These are phyloP conservation scores for Rhamnusium bicolor DNA, from an alignment of 2,888 invertebrate genomes.

Conservation along the genomic window DNA sequence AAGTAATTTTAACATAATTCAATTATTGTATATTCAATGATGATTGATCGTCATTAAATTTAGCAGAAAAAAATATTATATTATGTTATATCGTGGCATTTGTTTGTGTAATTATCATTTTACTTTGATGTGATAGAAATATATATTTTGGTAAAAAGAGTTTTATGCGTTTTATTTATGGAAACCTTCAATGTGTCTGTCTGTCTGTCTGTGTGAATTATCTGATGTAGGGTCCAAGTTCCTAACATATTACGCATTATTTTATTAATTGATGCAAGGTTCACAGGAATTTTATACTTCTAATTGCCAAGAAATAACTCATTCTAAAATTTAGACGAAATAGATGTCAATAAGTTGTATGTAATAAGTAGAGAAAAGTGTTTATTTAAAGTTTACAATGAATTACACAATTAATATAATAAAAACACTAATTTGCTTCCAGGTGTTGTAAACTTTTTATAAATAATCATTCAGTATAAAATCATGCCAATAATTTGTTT, in stretches of 20 bases:
- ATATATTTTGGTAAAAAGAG: slow-evolving; percentile 67
- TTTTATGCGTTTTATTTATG: slow-evolving; percentile 62
- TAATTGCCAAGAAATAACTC: slow-evolving; percentile 65
- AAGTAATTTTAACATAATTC: slow-evolving; percentile 63
- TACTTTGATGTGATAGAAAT: slow-evolving; percentile 63
- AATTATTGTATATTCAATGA: slow-evolving; percentile 61
- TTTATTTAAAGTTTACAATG: slow-evolving; percentile 66
- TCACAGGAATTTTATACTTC: slow-evolving; percentile 66
- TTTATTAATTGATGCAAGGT: slow-evolving; percentile 58
- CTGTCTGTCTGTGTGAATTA: slow-evolving; percentile 55
- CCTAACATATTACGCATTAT: slow-evolving; percentile 58
- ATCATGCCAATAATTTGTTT: slow-evolving; percentile 68
- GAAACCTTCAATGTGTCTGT: slow-evolving; percentile 61
- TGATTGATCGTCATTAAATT: slow-evolving; percentile 48
- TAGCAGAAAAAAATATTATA: slow-evolving; percentile 53
- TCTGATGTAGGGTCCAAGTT: slow-evolving; percentile 67
- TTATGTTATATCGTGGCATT: slow-evolving; percentile 66
- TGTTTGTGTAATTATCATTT: slow-evolving; percentile 57
- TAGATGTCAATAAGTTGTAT: slow-evolving; percentile 67
- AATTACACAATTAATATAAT: slow-evolving; percentile 43
- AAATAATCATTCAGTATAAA: slow-evolving; percentile 61
- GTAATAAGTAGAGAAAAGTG: slow-evolving; percentile 65
- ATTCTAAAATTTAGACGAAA: slow-evolving; percentile 67
- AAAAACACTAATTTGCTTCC: slow-evolving; percentile 51
- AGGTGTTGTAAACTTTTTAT: slow-evolving; percentile 60